Base-by-base conservation (phyloP, 2,113 vertebrate species). In the Tetrao urogallus region DNA sequence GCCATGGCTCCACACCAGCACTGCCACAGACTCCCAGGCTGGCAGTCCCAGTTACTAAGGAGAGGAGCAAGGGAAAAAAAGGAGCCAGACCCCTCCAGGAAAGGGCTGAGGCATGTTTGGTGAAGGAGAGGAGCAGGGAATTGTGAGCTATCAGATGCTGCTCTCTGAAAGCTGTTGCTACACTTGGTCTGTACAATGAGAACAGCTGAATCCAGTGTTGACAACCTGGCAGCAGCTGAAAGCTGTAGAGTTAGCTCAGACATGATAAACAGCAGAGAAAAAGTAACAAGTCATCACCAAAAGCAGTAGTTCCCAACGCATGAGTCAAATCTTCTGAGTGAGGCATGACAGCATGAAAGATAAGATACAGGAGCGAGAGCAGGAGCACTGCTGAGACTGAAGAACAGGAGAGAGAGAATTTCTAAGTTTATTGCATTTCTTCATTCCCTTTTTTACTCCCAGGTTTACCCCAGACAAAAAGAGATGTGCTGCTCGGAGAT, bases 1-100 rank as follows among this genome's bases (percentile, higher is more conserved):
- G 75, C 64, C 84, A 88, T 89, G 81, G 92, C 94, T 74, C 80
- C 86, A 85, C 83, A 96, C 45, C 91, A 93, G 72, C 87, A 76
- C 13, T 71, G 48, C 67, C 16, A 2, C 74, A 67, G 66, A 14
- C 28, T 83, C 56, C 48, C 72, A 67, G 64, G 34, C 60, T 89
- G 78, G 64, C 87, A 71, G 38, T 47, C 82, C 52, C 84, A 71
- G 32, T 32, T 0, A 7, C 82, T 56, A 87, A 54, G 42, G 88
- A 84, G 57, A 0, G 0, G 0, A 0, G 28, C 42, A 30, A 84
- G 30, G 4, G n/a, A 50, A 34, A 52, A 67, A 67, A 80, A 58
- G 42, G 43, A 89, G 78, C 67, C 87, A 93, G 92, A 91, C 79
- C 61, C 36, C 36, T 75, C 52, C 82, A 84, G 76, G 69, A 93